Percentiles rank a stretch among this genome's conserved stretches.
Conservation (phyloP, 2,797 vertebrate genomes). For the Chaunax sp. region DNA sequence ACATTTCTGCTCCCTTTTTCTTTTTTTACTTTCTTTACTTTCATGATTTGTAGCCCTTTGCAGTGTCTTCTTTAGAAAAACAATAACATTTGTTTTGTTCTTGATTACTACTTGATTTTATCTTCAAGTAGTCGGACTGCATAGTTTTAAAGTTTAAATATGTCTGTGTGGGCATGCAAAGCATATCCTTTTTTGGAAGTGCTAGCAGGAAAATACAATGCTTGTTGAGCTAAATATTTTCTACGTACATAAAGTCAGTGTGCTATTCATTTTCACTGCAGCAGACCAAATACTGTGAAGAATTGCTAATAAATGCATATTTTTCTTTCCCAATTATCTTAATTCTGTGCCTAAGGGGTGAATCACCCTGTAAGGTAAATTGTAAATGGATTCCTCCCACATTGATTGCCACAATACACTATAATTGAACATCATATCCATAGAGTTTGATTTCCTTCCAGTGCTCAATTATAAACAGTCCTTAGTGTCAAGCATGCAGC, state of each 20-base stretch:
- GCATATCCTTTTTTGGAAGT: slow-evolving; percentile 17
- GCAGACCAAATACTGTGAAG: slow-evolving; percentile 33
- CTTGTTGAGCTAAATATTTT: slow-evolving; percentile 27
- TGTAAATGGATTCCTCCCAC: slow-evolving; percentile 68
- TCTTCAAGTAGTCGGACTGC: neutral
- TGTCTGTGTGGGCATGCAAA: neutral
- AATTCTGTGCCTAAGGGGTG: slow-evolving; percentile 20
- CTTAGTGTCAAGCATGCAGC: slow-evolving; percentile 54
- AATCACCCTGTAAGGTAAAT: slow-evolving; percentile 47
- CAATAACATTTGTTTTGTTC: too few species aligned
- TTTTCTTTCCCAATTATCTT: slow-evolving; percentile 46
- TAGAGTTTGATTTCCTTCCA: slow-evolving; percentile 62
- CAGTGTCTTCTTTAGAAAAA: neutral
- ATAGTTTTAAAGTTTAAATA: neutral
- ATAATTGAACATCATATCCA: slow-evolving; percentile 68
- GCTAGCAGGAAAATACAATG: slow-evolving; percentile 2
- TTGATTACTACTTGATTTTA: neutral
- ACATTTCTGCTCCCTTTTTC: neutral
- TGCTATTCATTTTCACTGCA: slow-evolving; percentile 39
- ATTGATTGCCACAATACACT: slow-evolving; percentile 43
- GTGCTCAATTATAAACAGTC: slow-evolving; percentile 73
- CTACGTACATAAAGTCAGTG: slow-evolving; percentile 34
- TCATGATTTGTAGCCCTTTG: neutral
- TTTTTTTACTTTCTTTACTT: neutral
- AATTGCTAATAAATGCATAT: slow-evolving; percentile 44